These are phyloP conservation scores for Gambusia affinis DNA, from an alignment of 2,113 vertebrate genomes.

Conservation along the genomic window DNA sequence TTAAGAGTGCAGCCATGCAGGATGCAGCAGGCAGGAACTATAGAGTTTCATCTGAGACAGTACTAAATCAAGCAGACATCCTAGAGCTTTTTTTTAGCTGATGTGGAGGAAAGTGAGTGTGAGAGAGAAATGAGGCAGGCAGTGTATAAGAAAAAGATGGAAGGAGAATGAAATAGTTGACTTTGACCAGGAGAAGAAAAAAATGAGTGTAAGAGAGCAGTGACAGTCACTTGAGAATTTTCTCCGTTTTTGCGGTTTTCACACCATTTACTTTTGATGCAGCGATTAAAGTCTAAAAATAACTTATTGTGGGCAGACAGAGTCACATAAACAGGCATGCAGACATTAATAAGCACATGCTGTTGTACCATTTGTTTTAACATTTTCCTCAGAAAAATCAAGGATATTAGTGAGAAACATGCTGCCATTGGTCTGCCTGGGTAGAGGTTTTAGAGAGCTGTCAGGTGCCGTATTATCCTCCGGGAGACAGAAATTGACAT, in stretches of 20 bases:
- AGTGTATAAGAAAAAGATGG: slow-evolving; percentile 39
- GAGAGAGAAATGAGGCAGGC: background rate
- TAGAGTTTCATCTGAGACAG: slow-evolving; percentile 68
- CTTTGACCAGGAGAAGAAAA: slow-evolving; percentile 59
- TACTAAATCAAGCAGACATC: slow-evolving; percentile 66
- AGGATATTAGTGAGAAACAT: slow-evolving; percentile 20
- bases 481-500: slow-evolving; percentile 67
- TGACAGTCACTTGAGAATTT: slow-evolving; percentile 38
- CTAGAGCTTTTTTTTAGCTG: slow-evolving; percentile 36
- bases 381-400: slow-evolving; percentile 9
- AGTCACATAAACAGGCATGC: slow-evolving; percentile 1
- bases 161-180: slow-evolving; percentile 45
- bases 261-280: slow-evolving; percentile 50
- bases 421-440: slow-evolving; percentile 25
- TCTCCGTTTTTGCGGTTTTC: slow-evolving; percentile 40
- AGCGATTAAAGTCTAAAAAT: slow-evolving; percentile 16
- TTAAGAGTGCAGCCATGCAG: slow-evolving; percentile 51
- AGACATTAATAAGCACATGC: slow-evolving; percentile 18
- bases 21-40: slow-evolving; percentile 53
- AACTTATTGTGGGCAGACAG: background rate
- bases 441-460: slow-evolving; percentile 49
- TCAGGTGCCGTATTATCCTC: slow-evolving; percentile 45
- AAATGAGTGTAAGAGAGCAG: slow-evolving; percentile 43
- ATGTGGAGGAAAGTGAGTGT: slow-evolving; percentile 34
- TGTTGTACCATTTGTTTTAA: slow-evolving; percentile 15